Conservation (phyloP, 2,888 invertebrate genomes). For the Congeria kusceri region DNA sequence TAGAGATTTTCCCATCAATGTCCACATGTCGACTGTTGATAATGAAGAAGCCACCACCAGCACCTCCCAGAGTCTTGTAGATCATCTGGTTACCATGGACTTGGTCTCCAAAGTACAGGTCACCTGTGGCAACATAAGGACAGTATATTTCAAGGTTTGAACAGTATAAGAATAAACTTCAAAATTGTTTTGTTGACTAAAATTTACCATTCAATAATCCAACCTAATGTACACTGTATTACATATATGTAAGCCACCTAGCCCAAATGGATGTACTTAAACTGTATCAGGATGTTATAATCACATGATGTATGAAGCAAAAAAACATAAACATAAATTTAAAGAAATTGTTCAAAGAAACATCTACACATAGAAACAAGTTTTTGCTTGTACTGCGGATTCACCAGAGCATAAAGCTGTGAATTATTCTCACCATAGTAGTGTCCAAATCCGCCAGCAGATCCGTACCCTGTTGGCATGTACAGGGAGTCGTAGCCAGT, state of each 20-base stretch:
- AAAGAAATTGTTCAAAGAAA: no score
- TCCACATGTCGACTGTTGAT: conserved; percentile 71
- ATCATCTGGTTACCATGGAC: conserved; percentile 64
- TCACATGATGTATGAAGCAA: no score
- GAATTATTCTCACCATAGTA: conserved; percentile 56
- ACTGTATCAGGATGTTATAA: no score
- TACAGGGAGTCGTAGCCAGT: conserved; percentile 71
- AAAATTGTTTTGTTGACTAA: background rate
- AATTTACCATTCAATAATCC: no score
- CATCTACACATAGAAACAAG: no score
- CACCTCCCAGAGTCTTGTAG: conserved; percentile 69
- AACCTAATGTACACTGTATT: no score
- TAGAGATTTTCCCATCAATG: conserved; percentile 72
- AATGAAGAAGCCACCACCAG: conserved; percentile 71
- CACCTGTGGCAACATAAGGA: conserved; percentile 47
- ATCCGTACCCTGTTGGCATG: conserved; percentile 66
- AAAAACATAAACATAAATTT: no score
- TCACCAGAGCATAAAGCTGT: no score
- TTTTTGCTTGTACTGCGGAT: no score
- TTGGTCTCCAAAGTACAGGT: conserved; percentile 70
- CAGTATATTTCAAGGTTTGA: background rate
- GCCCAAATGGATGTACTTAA: no score
- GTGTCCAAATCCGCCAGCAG: conserved; percentile 71
- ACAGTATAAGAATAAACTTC: background rate
- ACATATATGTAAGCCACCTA: no score